Evolutionary conservation across 2,797 vertebrate species (phyloP).

Genomic region (Poecilia gillii): DNA sequence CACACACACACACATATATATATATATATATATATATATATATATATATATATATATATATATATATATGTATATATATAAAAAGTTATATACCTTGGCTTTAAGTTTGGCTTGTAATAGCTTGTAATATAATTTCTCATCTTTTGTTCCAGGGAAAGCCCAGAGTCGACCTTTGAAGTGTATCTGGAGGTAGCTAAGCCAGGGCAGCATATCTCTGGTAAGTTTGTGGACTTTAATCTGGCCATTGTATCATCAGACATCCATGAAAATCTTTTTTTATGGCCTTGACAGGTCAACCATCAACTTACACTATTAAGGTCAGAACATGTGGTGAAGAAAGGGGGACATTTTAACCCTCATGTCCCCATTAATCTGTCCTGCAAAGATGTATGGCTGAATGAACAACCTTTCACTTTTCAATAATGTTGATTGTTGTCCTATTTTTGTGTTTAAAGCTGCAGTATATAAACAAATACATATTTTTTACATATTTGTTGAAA

Average conservation of each 20-base stretch:
- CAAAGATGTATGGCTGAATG: not conserved
- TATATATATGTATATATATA: too few species aligned
- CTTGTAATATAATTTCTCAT: not conserved
- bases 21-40: too few species aligned
- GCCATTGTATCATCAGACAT: not conserved
- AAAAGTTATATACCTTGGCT: not conserved
- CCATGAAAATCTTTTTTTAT: not conserved
- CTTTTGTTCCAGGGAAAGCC: slow-evolving; percentile 78
- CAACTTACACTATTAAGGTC: not conserved
- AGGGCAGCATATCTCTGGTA: slow-evolving; percentile 74
- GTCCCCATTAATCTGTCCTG: not conserved
- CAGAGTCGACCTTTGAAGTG: slow-evolving; percentile 79
- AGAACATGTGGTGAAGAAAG: not conserved
- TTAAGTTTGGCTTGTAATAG: not conserved
- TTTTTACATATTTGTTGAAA: too few species aligned
- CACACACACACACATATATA: too few species aligned
- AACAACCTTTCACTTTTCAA: not conserved
- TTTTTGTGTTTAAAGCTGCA: not conserved
- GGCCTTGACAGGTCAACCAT: not conserved
- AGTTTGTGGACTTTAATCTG: slow-evolving; percentile 3
- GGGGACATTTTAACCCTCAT: not conserved
- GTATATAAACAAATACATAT: too few species aligned
- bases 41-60: too few species aligned
- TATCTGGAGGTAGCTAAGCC: slow-evolving; percentile 79
- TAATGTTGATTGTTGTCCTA: not conserved